phyloP scores from a whole-genome alignment of 2,797 vertebrate species.

The Tauraco hartlaubi region DNA sequence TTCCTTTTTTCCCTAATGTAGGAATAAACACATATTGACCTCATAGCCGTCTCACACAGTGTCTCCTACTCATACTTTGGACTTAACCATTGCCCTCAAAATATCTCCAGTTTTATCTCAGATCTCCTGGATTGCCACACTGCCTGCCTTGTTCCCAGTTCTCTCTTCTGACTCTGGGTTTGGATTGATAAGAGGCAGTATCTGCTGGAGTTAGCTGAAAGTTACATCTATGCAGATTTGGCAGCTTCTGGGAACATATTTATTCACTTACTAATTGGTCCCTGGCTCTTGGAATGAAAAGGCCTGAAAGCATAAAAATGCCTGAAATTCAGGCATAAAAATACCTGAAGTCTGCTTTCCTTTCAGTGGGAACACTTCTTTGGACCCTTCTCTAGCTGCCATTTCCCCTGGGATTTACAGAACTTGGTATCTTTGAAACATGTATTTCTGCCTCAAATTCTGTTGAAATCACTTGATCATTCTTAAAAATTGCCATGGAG shows the following conservation, averaged over 20 bases:
- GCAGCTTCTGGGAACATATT: not conserved
- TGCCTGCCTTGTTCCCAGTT: not conserved
- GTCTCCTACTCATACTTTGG: not conserved
- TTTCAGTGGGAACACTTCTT: not conserved
- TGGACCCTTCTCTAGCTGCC: not conserved
- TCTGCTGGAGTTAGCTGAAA: not conserved
- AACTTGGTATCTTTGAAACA: not conserved
- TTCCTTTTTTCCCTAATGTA: not conserved
- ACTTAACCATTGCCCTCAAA: not conserved
- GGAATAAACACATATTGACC: not conserved
- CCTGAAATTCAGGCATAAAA: not conserved
- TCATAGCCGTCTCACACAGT: not conserved
- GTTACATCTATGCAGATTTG: not conserved
- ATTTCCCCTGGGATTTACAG: not conserved
- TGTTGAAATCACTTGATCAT: not conserved
- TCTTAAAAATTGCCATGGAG: not conserved
- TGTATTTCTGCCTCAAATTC: not conserved
- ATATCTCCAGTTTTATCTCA: not conserved
- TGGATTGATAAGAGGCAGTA: not conserved
- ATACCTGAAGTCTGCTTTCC: not conserved
- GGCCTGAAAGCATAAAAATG: not conserved
- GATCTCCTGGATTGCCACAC: not conserved
- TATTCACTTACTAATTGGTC: slow-evolving; percentile 18
- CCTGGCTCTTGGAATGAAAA: slow-evolving; percentile 14
- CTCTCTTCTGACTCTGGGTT: not conserved